These are phyloP conservation scores for Hiodon tergisus DNA, from an alignment of 2,113 vertebrate genomes.

Conservation along the genomic window DNA sequence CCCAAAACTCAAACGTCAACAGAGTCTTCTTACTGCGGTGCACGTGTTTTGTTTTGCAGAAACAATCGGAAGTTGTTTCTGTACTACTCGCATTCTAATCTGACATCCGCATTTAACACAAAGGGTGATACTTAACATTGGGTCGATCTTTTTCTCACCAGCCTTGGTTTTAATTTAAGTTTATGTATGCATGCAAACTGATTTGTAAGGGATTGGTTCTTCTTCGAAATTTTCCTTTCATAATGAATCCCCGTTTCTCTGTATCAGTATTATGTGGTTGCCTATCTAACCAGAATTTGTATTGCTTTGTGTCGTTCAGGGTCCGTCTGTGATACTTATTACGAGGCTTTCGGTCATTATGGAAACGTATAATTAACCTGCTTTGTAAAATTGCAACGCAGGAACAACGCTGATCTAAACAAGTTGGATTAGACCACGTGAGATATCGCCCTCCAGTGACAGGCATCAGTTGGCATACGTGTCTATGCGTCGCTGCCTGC, in stretches of 20 bases:
- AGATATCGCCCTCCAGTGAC: not conserved
- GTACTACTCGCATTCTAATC: constrained; percentile 19
- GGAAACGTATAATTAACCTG: not conserved
- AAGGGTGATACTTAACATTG: constrained; percentile 18
- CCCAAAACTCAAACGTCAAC: constrained; percentile 28
- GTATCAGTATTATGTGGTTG: constrained; percentile 22
- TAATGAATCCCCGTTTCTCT: constrained; percentile 28
- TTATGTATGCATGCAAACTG: too few relatives aligned
- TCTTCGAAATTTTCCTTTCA: constrained; percentile 24
- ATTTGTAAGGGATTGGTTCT: too few relatives aligned
- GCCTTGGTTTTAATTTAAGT: too few relatives aligned
- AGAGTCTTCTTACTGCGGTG: not conserved
- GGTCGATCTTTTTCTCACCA: not conserved
- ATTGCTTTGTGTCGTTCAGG: constrained; percentile 32
- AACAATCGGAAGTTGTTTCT: not conserved
- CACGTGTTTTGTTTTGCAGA: not conserved
- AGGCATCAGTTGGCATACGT: too few relatives aligned
- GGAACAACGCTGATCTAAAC: not conserved
- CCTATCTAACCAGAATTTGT: constrained; percentile 35
- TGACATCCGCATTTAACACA: constrained; percentile 21
- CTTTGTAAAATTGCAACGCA: too few relatives aligned
- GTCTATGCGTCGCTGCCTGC: not conserved
- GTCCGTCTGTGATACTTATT: constrained; percentile 40
- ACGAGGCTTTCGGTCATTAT: constrained; percentile 18
- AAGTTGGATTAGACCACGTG: not conserved